A percentile compares a stretch with the other conserved stretches of the same genome.
Evolutionary conservation across 2,888 invertebrate genomes (phyloP).

Genomic region (Apodemia mormo): DNA sequence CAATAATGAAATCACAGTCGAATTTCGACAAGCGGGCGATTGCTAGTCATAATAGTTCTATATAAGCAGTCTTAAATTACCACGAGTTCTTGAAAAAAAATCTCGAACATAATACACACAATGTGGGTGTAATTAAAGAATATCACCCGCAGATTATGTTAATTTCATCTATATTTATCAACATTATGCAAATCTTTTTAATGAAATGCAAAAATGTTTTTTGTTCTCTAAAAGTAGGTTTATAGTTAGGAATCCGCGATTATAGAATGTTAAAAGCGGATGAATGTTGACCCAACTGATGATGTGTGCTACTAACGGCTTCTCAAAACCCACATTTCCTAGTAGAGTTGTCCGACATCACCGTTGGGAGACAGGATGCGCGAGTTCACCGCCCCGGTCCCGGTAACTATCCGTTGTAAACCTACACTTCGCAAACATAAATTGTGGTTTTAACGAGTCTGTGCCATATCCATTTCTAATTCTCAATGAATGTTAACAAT

Average conservation of each 20-base stretch:
- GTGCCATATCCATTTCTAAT: conserved; percentile 21
- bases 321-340: conserved; percentile 76
- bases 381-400: conserved; percentile 46
- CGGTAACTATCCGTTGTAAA: conserved; percentile 51
- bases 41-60: neutral
- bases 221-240: conserved; percentile 9
- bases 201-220: conserved; percentile 3
- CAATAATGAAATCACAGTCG: too few relatives aligned
- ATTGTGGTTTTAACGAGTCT: conserved; percentile 47
- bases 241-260: neutral
- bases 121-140: conserved; percentile 66
- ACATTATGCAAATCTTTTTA: conserved; percentile 15
- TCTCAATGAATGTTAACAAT: conserved; percentile 20
- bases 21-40: too few relatives aligned
- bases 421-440: conserved; percentile 57
- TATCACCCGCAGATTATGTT: conserved; percentile 70
- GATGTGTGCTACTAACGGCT: conserved; percentile 67
- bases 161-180: conserved; percentile 46
- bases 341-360: conserved; percentile 69
- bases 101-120: conserved; percentile 56
- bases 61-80: conserved; percentile 24
- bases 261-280: conserved; percentile 42
- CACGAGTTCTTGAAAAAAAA: conserved; percentile 52
- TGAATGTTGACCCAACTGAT: conserved; percentile 57
- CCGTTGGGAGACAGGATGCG: conserved; percentile 71